phyloP scores from a whole-genome alignment of 2,797 vertebrate genomes.

The Enteromius afrohamiltoni region DNA sequence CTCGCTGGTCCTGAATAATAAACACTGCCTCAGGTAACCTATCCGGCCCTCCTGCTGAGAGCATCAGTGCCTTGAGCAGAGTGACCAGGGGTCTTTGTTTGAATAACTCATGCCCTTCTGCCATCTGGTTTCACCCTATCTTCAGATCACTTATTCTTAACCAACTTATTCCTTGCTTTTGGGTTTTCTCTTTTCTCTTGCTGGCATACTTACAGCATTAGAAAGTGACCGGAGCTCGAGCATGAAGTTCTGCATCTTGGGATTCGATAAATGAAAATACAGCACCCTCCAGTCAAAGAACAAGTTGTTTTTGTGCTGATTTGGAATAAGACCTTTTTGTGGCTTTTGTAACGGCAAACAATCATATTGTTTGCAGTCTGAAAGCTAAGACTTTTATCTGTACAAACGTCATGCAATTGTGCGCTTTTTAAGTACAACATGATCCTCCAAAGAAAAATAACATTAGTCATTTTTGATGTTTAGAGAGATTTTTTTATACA shows the following conservation, averaged over 20 bases:
- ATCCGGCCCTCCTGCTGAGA: constrained; percentile 38
- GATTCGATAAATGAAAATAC: constrained; percentile 9
- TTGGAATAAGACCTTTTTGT: background rate
- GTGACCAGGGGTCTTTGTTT: constrained; percentile 57
- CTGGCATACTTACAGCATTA: constrained; percentile 27
- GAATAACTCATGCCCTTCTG: constrained; percentile 57
- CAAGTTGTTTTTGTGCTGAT: background rate
- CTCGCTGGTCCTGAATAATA: constrained; percentile 63
- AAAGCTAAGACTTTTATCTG: background rate
- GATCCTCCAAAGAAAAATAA: background rate
- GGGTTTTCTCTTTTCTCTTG: constrained; percentile 21
- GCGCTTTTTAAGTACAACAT: background rate
- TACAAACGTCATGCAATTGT: background rate
- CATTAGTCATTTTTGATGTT: background rate
- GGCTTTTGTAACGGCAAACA: background rate
- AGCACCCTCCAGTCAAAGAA: background rate
- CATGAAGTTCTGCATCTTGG: background rate
- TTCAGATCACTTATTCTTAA: constrained; percentile 44
- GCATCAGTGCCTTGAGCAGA: constrained; percentile 56
- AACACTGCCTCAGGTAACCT: constrained; percentile 62
- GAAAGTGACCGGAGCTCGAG: constrained; percentile 5
- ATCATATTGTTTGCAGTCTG: background rate
- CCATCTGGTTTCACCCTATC: constrained; percentile 42
- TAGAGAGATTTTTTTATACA: background rate
- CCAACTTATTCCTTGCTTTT: constrained; percentile 45